Percentiles rank a stretch among this genome's conserved stretches.
Conservation (phyloP, 2,888 invertebrate species). For the Phyllotreta striolata region DNA sequence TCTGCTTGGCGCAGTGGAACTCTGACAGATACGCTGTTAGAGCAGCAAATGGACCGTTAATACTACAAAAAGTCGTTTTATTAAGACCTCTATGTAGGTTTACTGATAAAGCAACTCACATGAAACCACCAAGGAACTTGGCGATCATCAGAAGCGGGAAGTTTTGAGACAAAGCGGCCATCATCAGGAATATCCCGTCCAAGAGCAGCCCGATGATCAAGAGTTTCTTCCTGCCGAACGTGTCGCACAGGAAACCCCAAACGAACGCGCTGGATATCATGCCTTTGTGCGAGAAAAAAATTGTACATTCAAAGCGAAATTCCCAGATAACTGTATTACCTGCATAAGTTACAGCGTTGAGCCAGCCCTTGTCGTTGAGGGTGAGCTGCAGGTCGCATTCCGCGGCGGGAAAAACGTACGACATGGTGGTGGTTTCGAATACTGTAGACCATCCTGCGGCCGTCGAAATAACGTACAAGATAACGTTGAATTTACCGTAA, state of each 20-base stretch:
- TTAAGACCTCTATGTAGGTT: not conserved
- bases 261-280: slow-evolving; percentile 78
- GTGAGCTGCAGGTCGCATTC: slow-evolving; percentile 77
- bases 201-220: slow-evolving; percentile 72
- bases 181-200: slow-evolving; percentile 70
- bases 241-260: slow-evolving; percentile 83
- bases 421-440: slow-evolving; percentile 76
- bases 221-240: slow-evolving; percentile 73
- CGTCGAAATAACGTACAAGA: slow-evolving; percentile 65
- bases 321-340: slow-evolving; percentile 64
- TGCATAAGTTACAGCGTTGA: slow-evolving; percentile 76
- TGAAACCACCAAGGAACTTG: slow-evolving; percentile 77
- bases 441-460: slow-evolving; percentile 74
- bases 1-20: slow-evolving; percentile 72
- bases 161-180: slow-evolving; percentile 71
- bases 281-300: no score
- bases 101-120: slow-evolving; percentile 66
- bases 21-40: slow-evolving; percentile 77
- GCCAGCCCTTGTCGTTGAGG: slow-evolving; percentile 73
- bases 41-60: slow-evolving; percentile 78
- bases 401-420: slow-evolving; percentile 77
- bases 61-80: slow-evolving; percentile 58
- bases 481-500: slow-evolving; percentile 75
- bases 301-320: no score
- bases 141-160: slow-evolving; percentile 72